These are phyloP conservation scores for Sparidentex hasta DNA, from an alignment of 2,797 vertebrate species.

Conservation along the genomic window DNA sequence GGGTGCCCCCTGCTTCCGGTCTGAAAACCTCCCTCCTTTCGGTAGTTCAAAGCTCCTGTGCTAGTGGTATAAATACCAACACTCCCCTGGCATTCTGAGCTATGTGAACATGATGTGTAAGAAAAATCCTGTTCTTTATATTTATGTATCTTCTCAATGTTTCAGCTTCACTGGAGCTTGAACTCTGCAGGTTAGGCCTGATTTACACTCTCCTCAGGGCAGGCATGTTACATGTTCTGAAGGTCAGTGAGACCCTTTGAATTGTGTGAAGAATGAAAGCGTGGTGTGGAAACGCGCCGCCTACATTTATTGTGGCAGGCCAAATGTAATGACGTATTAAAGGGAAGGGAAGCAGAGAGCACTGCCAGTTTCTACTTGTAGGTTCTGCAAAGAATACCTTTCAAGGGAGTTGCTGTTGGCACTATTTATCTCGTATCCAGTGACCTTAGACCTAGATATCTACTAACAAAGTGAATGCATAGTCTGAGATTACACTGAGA, in stretches of 20 bases:
- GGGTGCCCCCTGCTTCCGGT: too few species aligned
- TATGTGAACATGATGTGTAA: not conserved
- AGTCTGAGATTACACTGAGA: not conserved
- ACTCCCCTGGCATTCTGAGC: too few species aligned
- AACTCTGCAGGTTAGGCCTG: not conserved
- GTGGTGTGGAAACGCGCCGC: not conserved
- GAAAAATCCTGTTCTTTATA: not conserved
- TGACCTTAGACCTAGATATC: constrained; percentile 1
- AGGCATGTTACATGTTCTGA: constrained; percentile 11
- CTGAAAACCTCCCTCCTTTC: too few species aligned
- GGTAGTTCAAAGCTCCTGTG: too few species aligned
- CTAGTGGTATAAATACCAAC: too few species aligned
- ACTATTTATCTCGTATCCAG: constrained; percentile 8
- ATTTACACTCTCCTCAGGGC: not conserved
- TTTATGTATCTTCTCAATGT: not conserved
- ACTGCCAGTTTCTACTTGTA: constrained; percentile 12
- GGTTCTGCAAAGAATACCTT: not conserved
- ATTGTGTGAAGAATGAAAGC: not conserved
- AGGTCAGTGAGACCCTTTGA: constrained; percentile 22
- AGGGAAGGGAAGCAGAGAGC: constrained; percentile 1
- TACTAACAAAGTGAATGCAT: not conserved
- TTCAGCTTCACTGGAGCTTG: not conserved
- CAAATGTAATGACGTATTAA: constrained; percentile 21
- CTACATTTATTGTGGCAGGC: not conserved
- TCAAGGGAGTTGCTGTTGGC: constrained; percentile 6